Evolutionary conservation across 2,888 invertebrate genomes (phyloP).

Genomic region (Cinara cedri): DNA sequence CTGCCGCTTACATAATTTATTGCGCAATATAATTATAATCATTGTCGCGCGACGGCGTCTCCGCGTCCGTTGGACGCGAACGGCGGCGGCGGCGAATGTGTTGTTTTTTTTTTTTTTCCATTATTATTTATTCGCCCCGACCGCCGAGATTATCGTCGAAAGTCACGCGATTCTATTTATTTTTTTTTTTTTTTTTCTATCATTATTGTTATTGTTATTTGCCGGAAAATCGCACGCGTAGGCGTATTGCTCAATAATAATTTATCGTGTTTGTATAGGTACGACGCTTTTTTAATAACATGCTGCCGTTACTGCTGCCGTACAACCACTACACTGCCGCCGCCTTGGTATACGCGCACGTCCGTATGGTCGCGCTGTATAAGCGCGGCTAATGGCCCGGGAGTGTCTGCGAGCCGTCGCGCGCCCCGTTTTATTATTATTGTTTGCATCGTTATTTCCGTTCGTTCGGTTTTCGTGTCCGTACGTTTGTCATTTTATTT

Average conservation of each 20-base stretch:
- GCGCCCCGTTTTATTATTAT: background rate
- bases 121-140: background rate
- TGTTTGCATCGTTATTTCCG: slow-evolving; percentile 2
- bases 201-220: background rate
- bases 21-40: too few species aligned
- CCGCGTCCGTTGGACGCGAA: too few species aligned
- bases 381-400: slow-evolving; percentile 21
- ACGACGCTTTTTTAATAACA: too few species aligned
- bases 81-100: too few species aligned
- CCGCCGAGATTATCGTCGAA: background rate
- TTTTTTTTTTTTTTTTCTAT: background rate
- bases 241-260: slow-evolving; percentile 1
- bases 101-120: background rate
- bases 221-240: background rate
- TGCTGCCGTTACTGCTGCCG: too few species aligned
- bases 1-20: too few species aligned
- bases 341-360: too few species aligned
- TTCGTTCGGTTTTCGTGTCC: background rate
- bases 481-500: too few species aligned
- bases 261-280: too few species aligned
- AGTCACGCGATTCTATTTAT: slow-evolving; percentile 9
- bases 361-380: too few species aligned
- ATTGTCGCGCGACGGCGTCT: too few species aligned
- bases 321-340: background rate
- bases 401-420: background rate